A percentile compares a stretch with the other conserved stretches of the same genome.
Conservation (phyloP, 1,140 invertebrate genomes). For the Heterodera schachtii region DNA sequence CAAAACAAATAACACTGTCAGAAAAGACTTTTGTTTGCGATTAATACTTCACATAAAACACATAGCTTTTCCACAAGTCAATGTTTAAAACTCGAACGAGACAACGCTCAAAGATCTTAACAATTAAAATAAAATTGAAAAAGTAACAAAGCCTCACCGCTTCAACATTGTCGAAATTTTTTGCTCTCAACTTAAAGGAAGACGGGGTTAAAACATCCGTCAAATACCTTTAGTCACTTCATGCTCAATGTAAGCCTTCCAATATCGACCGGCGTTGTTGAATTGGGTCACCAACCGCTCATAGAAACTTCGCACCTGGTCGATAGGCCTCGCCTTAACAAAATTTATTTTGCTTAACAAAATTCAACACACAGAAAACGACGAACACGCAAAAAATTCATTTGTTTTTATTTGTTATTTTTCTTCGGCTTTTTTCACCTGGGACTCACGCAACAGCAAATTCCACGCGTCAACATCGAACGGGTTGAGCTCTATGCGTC, state of each 20-base stretch:
- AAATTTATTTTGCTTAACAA: conserved; percentile 13
- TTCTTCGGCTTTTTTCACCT: conserved; percentile 30
- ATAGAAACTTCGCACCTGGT: conserved; percentile 86
- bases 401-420: background rate
- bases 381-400: background rate
- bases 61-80: conserved; percentile 95
- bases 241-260: conserved; percentile 99
- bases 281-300: conserved; percentile 90
- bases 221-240: conserved; percentile 69
- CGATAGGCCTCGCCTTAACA: conserved; percentile 80
- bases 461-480: conserved; percentile 57
- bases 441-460: conserved; percentile 50
- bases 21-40: background rate
- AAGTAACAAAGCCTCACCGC: conserved; percentile 75
- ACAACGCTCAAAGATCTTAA: conserved; percentile 73
- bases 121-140: conserved; percentile 14
- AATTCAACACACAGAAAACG: background rate
- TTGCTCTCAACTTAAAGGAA: conserved; percentile 74
- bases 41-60: conserved; percentile 85
- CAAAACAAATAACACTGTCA: background rate
- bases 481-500: conserved; percentile 52
- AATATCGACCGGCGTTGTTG: conserved; percentile 91
- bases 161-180: conserved; percentile 95
- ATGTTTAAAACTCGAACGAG: conserved; percentile 94
- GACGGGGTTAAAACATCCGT: background rate